Percentiles rank a stretch among this genome's conserved stretches.
Evolutionary conservation across 2,888 invertebrate species (phyloP).

Genomic region (Erebia epiphron): DNA sequence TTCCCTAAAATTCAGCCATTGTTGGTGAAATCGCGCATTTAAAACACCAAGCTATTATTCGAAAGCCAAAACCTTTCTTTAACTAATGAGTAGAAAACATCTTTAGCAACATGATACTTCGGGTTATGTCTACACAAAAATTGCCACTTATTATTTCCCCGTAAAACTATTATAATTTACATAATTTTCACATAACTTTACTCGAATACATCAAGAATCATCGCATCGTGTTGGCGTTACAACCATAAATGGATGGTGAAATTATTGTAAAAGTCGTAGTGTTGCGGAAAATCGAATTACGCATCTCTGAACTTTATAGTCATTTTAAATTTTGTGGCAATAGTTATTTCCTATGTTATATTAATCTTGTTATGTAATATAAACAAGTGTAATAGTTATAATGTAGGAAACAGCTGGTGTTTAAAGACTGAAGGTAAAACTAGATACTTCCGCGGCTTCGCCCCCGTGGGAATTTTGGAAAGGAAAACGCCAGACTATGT

Average conservation of each 20-base stretch:
- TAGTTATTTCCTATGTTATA: not conserved
- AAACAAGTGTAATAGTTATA: not conserved
- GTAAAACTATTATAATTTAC: conserved; percentile 9
- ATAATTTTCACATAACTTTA: conserved; percentile 7
- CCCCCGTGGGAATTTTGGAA: no score
- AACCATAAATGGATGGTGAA: conserved; percentile 6
- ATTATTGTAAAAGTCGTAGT: not conserved
- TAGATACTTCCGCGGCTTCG: no score
- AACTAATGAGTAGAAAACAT: conserved; percentile 10
- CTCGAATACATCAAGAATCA: not conserved
- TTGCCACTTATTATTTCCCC: conserved; percentile 4
- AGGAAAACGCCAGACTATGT: no score
- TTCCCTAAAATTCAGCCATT: no score
- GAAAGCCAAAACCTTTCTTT: no score
- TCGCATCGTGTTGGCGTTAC: not conserved
- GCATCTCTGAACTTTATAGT: not conserved
- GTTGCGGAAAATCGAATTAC: not conserved
- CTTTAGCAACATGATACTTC: not conserved
- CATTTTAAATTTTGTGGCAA: not conserved
- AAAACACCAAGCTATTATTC: no score
- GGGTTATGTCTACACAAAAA: not conserved
- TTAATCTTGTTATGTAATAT: not conserved
- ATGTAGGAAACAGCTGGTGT: not conserved
- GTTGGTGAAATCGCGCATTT: no score
- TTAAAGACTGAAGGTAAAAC: no score